These are phyloP conservation scores for Tragelaphus strepsiceros DNA, from an alignment of 2,113 vertebrate genomes.

Conservation along the genomic window DNA sequence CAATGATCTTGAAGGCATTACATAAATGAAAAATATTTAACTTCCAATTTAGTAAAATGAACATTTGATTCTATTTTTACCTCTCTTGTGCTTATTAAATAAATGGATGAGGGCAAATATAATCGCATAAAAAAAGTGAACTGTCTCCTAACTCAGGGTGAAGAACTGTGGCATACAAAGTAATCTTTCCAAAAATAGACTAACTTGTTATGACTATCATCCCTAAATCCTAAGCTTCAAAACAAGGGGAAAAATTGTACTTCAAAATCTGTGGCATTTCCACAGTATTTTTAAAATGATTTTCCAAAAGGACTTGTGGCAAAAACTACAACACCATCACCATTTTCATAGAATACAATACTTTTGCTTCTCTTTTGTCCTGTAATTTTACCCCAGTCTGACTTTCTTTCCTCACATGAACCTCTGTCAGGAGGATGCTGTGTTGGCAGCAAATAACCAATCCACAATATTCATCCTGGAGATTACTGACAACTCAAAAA, in stretches of 20 bases:
- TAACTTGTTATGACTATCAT: constrained; percentile 53
- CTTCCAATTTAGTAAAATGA: background rate
- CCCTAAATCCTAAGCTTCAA: constrained; percentile 4
- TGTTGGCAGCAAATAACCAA: constrained; percentile 5
- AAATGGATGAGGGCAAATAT: background rate
- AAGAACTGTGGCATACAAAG: constrained; percentile 2
- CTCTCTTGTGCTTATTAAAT: background rate
- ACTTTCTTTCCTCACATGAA: constrained; percentile 48
- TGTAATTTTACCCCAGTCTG: background rate
- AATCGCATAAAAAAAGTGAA: background rate
- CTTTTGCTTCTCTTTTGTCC: constrained; percentile 1
- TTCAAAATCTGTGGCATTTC: constrained; percentile 43
- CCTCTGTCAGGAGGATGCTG: constrained; percentile 47
- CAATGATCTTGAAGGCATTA: background rate
- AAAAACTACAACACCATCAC: constrained; percentile 5
- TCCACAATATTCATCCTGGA: constrained; percentile 31
- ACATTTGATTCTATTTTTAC: background rate
- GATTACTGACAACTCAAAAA: constrained; percentile 50
- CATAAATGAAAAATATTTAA: background rate
- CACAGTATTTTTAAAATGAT: constrained; percentile 25
- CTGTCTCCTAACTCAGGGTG: background rate
- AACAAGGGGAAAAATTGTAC: background rate
- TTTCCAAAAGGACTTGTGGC: constrained; percentile 26
- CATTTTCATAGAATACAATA: constrained; percentile 6
- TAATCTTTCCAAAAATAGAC: constrained; percentile 40